These are phyloP conservation scores for Botia kubotai DNA, from an alignment of 2,797 vertebrate species.

Conservation along the genomic window DNA sequence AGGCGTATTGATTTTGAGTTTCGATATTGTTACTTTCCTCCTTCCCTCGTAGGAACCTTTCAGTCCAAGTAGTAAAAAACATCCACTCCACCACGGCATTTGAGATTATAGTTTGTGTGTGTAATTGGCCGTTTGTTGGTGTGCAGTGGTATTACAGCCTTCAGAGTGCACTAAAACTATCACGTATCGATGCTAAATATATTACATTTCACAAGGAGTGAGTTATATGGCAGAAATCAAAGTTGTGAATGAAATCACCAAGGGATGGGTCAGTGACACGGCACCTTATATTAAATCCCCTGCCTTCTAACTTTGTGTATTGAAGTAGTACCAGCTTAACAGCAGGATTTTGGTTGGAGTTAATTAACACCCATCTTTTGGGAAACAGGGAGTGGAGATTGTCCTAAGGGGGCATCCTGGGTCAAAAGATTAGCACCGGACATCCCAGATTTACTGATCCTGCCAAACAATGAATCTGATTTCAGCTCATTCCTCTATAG, in stretches of 20 bases:
- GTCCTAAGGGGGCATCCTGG: slow-evolving; percentile 69
- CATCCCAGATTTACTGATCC: slow-evolving; percentile 75
- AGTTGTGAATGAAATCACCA: slow-evolving; percentile 22
- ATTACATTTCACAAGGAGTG: neutral
- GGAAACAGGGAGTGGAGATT: slow-evolving; percentile 65
- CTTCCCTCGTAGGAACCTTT: slow-evolving; percentile 30
- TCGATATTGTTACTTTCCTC: slow-evolving; percentile 57
- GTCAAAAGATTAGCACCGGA: slow-evolving; percentile 78
- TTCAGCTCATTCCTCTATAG: slow-evolving; percentile 58
- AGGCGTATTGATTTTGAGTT: slow-evolving; percentile 61
- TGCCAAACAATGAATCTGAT: slow-evolving; percentile 65
- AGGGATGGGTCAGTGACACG: slow-evolving; percentile 42
- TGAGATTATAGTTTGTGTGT: neutral
- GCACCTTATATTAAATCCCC: slow-evolving; percentile 46
- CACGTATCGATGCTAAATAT: neutral
- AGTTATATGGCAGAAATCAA: slow-evolving; percentile 1
- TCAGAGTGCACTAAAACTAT: neutral
- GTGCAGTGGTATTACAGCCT: neutral
- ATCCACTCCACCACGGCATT: slow-evolving; percentile 46
- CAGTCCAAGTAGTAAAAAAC: slow-evolving; percentile 56
- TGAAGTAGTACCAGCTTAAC: slow-evolving; percentile 59
- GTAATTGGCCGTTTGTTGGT: neutral
- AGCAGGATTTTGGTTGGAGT: slow-evolving; percentile 54
- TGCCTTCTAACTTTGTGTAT: slow-evolving; percentile 41
- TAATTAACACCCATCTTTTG: slow-evolving; percentile 62